Base-by-base conservation (phyloP, 2,888 invertebrate species). In the Cryptocephalus primarius region DNA sequence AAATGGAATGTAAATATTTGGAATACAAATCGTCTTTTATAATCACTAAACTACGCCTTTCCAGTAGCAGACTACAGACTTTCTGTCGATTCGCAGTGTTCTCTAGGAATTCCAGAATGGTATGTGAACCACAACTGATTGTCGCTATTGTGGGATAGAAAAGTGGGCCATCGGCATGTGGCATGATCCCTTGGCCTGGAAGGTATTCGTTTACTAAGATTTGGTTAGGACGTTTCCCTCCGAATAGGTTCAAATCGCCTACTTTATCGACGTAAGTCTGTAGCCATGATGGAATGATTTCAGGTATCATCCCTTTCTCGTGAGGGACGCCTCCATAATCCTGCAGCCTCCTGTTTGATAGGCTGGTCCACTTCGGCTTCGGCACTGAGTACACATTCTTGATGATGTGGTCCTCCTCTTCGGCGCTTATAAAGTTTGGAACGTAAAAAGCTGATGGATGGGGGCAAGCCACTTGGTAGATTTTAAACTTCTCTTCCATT, bases 281-380 rank as follows among this genome's bases (percentile, higher is more conserved):
- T 32, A 96, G 73, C 95, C 95, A 95, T 66, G 70, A 60, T 1
- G 97, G 96, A 55, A 97, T 82, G 52, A 78, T 74, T 69, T 96
- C 95, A 0, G 88, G 82, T 52, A 97, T 80, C 90, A 97, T 92
- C 48, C 93, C 94, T 62, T 90, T 93, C 11, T 78, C 79, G 66
- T 93, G 93, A 1, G 96, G 95, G 46, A 94, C 74, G 0, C 97
- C 97, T 22, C 97, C 97, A 83, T 96, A 99, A 69, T 97, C 96
- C 66, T 97, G 94, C n/a, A 99, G 75, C 52, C 95, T 78, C 53
- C 97, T 77, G 65, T 93, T 86, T 13, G 85, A 80, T 38, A 99
- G 74, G 63, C 88, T 88, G 1, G 93, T 93, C 99, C 99, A 99
- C 72, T 94, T 94, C 8, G 96, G 95, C 60, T 80, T 88, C 1